phyloP scores from a whole-genome alignment of 1,140 invertebrate genomes.

The Diachasmimorpha longicaudata region DNA sequence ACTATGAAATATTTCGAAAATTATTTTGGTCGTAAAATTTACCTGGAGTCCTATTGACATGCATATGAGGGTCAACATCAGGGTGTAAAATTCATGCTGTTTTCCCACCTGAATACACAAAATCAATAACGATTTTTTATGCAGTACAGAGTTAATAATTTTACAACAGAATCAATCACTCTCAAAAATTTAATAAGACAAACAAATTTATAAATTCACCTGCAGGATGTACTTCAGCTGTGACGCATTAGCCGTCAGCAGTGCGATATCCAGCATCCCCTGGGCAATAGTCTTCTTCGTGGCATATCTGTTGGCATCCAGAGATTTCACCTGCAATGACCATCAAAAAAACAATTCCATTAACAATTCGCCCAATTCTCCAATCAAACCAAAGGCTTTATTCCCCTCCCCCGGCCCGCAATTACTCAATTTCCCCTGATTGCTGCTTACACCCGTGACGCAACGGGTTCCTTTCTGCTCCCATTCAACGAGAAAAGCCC shows the following conservation, averaged over 20 bases:
- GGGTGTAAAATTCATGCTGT: constrained; percentile 82
- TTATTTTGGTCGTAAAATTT: constrained; percentile 18
- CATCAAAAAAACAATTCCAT: constrained; percentile 25
- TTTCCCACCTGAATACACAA: constrained; percentile 67
- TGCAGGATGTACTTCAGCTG: constrained; percentile 87
- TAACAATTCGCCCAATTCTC: background rate
- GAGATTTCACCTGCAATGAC: constrained; percentile 42
- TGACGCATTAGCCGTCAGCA: constrained; percentile 84
- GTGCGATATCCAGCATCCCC: constrained; percentile 71
- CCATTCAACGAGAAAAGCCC: background rate
- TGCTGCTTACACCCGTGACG: too few species aligned
- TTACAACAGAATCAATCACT: too few species aligned
- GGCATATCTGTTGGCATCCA: constrained; percentile 69
- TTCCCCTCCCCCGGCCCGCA: background rate
- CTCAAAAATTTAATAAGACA: too few species aligned
- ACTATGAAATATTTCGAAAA: background rate
- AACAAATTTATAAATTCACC: constrained; percentile 25
- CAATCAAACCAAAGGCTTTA: background rate
- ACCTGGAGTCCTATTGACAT: constrained; percentile 90
- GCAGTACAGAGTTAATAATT: too few species aligned
- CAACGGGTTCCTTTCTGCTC: too few species aligned
- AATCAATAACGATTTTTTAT: background rate
- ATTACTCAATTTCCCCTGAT: background rate
- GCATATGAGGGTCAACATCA: constrained; percentile 81
- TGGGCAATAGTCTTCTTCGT: constrained; percentile 73